Conservation (phyloP, 35 echinoderm and acorn worm species). For the Patiria miniata region DNA sequence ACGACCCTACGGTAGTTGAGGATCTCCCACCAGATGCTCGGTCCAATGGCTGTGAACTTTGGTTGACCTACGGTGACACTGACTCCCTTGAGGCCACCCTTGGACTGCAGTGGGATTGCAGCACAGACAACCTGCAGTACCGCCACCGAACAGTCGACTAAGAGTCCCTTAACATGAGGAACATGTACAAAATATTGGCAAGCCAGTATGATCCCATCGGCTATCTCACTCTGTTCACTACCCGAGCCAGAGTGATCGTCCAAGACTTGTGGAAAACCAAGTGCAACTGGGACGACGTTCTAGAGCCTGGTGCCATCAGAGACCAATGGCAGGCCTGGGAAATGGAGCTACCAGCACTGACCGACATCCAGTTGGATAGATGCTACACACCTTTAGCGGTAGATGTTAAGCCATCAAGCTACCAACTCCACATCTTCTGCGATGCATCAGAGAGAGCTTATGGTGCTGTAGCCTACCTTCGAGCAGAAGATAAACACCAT, state of each 20-base stretch:
- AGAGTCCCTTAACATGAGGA: constrained; percentile 2
- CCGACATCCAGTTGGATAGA: constrained; percentile 34
- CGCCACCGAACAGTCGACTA: not conserved
- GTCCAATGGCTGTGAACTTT: constrained; percentile 7
- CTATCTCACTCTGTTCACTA: not conserved
- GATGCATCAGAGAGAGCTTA: constrained; percentile 65
- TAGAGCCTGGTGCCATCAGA: constrained; percentile 18
- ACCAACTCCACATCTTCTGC: constrained; percentile 76
- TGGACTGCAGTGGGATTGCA: constrained; percentile 33
- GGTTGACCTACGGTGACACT: constrained; percentile 22
- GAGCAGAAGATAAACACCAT: constrained; percentile 29
- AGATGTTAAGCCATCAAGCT: not conserved
- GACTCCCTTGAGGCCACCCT: constrained; percentile 39
- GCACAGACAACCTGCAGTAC: constrained; percentile 35
- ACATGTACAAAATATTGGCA: not conserved
- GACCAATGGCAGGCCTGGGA: constrained; percentile 63
- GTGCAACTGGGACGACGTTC: constrained; percentile 66
- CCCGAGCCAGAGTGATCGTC: constrained; percentile 58
- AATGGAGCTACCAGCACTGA: constrained; percentile 56
- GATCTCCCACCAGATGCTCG: constrained; percentile 9
- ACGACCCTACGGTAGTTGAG: constrained; percentile 40
- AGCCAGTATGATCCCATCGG: constrained; percentile 33
- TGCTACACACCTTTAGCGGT: constrained; percentile 57
- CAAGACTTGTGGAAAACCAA: constrained; percentile 71
- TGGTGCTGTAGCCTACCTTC: constrained; percentile 64